Evolutionary conservation across 2,797 vertebrate genomes (phyloP).

Genomic region (Euphonia xanthogaster): DNA sequence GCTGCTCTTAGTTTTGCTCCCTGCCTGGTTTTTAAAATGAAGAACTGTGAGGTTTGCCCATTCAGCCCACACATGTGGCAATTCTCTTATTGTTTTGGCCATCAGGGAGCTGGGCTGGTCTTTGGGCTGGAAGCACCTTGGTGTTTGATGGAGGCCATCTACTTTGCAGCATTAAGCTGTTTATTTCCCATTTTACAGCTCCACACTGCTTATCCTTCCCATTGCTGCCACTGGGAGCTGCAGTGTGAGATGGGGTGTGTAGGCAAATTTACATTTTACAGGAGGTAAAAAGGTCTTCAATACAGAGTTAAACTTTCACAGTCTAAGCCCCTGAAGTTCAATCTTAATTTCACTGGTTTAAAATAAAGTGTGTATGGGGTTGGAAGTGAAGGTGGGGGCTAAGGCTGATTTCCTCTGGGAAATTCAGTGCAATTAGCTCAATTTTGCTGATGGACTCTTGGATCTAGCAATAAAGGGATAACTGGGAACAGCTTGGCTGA

Average conservation of each 20-base stretch:
- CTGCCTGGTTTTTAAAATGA: background rate
- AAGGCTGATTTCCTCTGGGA: background rate
- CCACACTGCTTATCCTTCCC: background rate
- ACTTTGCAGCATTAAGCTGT: background rate
- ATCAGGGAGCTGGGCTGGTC: background rate
- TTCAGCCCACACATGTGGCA: background rate
- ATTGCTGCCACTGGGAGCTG: background rate
- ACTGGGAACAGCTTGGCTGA: background rate
- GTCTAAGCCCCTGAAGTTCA: background rate
- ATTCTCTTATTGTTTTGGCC: background rate
- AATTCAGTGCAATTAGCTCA: background rate
- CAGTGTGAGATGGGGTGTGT: background rate
- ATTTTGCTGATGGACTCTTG: background rate
- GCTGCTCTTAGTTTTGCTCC: background rate
- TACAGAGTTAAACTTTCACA: background rate
- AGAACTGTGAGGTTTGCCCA: background rate
- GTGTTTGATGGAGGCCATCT: background rate
- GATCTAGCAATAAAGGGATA: background rate
- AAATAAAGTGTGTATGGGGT: background rate
- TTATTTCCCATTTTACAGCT: constrained; percentile 1
- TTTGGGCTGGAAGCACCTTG: background rate
- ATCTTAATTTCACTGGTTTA: background rate
- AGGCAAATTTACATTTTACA: background rate
- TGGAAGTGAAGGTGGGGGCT: background rate
- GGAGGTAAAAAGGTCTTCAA: background rate